Evolutionary conservation across 2,888 invertebrate species (phyloP), one percentile per base, ranked within the genome.

Genomic region (Drosophila macrospina): DNA sequence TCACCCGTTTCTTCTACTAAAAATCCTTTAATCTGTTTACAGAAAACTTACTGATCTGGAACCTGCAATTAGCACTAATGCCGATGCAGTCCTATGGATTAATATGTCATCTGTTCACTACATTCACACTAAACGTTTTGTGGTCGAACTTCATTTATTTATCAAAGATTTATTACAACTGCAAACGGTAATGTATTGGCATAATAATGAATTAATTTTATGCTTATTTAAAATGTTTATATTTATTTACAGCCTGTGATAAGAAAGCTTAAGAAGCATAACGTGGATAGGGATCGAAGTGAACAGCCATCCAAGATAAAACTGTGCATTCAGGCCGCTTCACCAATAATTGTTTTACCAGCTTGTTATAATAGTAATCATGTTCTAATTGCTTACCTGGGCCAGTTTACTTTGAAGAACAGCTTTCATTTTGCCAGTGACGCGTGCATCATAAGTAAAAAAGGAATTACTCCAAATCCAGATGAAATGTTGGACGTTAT

Each of bases 41-140:
- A 82, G 83, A 60, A 88, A 86, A 65, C 52, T 80, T 1, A 54
- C 59, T 0, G 78, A 88, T 5, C 34, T 60, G 50, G 81, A 86
- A 26, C 48, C 66, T 2, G 15, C 54, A 0, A 70, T 76, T 5
- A 55, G 28, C 30, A 89, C 87, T 39, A 91, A 91, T 55, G 90
- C 91, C 3, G 89, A 83, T 55, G 84, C 83, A 15, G 81, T 82
- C 4, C 66, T 92, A 8, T 84, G 90, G 55, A 92, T 98, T 30
- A 95, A 96, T 86, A 97, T 98, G 97, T 95, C 97, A 0, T 97
- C 98, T 0, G 96, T 98, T 1, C 95, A 96, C 84, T 98, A 98
- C 91, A 96, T 98, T 54, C 98, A 99, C 92, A 98, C 98, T 0
- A 97, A 98, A 90, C 94, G 98, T 56, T 99, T 99, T 93, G 95